A percentile compares a stretch with the other conserved stretches of the same genome.
These are phyloP conservation scores for Gallirallus australis DNA, from an alignment of 2,797 vertebrate genomes.

Conservation along the genomic window DNA sequence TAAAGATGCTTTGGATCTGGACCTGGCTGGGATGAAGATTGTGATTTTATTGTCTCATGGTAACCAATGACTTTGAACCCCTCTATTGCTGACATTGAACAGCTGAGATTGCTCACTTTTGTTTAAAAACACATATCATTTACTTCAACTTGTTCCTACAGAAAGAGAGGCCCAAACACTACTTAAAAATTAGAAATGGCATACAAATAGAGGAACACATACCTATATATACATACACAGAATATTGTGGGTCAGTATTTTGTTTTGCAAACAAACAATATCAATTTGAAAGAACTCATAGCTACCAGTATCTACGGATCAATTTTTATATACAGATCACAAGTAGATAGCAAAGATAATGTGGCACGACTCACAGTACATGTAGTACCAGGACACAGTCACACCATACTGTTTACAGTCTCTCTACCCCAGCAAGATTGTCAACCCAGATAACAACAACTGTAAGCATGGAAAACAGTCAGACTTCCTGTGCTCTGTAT, in stretches of 20 bases:
- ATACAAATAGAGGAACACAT: not conserved
- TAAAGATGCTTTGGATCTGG: not conserved
- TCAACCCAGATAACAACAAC: not conserved
- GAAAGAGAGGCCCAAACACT: not conserved
- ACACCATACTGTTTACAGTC: not conserved
- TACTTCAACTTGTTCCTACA: not conserved
- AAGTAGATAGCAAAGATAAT: not conserved
- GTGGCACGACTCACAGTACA: not conserved
- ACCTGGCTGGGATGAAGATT: not conserved
- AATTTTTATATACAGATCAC: not conserved
- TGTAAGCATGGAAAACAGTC: not conserved
- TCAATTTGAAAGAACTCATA: not conserved
- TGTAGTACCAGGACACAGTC: not conserved
- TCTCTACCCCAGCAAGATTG: not conserved
- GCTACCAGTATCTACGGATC: too few relatives aligned
- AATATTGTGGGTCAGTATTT: too few relatives aligned
- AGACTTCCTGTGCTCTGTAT: not conserved
- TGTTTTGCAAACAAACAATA: too few relatives aligned
- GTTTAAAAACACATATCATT: not conserved
- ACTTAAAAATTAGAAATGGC: not conserved
- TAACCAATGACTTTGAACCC: not conserved
- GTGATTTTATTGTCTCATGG: not conserved
- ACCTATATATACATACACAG: fast-evolving
- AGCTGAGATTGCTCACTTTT: not conserved
- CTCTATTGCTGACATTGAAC: not conserved